A percentile compares a stretch with the other conserved stretches of the same genome.
phyloP scores from a whole-genome alignment of 2,797 vertebrate species.

The Apodemus agrarius region DNA sequence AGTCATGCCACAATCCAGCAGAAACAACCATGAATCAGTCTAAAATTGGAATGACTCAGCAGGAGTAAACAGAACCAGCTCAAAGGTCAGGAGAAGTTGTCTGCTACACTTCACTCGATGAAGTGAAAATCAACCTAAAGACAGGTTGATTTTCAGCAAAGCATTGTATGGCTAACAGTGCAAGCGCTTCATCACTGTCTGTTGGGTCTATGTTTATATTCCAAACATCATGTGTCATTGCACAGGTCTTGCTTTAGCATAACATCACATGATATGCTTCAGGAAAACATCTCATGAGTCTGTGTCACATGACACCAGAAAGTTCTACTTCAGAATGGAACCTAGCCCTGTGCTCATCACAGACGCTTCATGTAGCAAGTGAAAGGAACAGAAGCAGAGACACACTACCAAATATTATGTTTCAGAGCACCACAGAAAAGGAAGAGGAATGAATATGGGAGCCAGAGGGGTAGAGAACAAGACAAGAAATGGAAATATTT shows the following conservation, averaged over 20 bases:
- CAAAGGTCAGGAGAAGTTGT: neutral
- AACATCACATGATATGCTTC: neutral
- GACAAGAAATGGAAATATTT: neutral
- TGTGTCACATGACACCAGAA: neutral
- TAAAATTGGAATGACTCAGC: neutral
- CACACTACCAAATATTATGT: neutral
- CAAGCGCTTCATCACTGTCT: neutral
- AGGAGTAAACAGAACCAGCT: neutral
- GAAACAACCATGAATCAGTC: neutral
- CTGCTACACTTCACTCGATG: neutral
- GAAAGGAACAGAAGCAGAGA: neutral
- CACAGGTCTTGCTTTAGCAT: neutral
- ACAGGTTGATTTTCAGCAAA: too few relatives aligned
- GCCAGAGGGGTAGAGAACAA: neutral
- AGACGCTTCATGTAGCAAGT: neutral
- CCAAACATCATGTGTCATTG: neutral
- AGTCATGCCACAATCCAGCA: neutral
- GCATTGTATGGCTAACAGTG: neutral
- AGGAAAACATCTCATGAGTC: neutral
- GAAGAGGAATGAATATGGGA: neutral
- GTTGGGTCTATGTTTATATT: neutral
- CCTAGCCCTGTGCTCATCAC: neutral
- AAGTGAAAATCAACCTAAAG: neutral
- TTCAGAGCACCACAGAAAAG: neutral
- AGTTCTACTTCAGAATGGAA: neutral